Base-by-base conservation (phyloP, 2,797 vertebrate species). In the Leptatherina wallacei region DNA sequence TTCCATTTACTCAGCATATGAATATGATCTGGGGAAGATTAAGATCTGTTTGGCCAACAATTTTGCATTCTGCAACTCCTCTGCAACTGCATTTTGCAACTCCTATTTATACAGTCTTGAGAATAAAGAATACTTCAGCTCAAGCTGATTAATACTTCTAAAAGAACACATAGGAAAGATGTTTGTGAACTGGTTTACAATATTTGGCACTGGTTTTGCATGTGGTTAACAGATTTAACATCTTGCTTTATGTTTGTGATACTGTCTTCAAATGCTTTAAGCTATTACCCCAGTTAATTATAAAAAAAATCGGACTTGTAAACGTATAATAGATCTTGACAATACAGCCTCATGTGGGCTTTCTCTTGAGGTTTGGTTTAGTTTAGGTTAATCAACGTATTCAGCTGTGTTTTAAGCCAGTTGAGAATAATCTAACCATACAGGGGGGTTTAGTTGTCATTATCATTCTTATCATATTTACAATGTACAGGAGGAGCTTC, bases 381-480 rank as follows among this genome's bases (percentile, higher is more conserved):
- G 20, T 47, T 47, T n/a, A n/a, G 44, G 18, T 47, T 22, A 1
- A n/a, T 51, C 47, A 51, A 13, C 55, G 32, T 8, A 57, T 75
- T 82, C 38, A 73, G 68, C 62, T 47, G 47, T 22, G 52, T 63
- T 77, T 80, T 58, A 56, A 10, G 6, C 52, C 16, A 33, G 18
- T 75, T 20, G 42, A 44, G 42, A 44, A 18, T 6, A 20, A 44
- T 44, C 18, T 20, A 44, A 44, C 4, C 42, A 4, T 44, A 44
- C 42, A 18, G 16, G 42, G 42, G 12, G 38, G 38, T 80, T 68
- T 29, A 22, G 33, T 11, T n/a, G 56, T 82, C 71, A 80, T 87
- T 77, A 79, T 75, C 69, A 81, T 84, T 88, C 64, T 63, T 75
- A 75, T 78, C 44, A 44, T 70, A 65, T 80, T 63, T 70, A 67